phyloP scores from a whole-genome alignment of 2,797 vertebrate genomes.

The Tragelaphus eurycerus region DNA sequence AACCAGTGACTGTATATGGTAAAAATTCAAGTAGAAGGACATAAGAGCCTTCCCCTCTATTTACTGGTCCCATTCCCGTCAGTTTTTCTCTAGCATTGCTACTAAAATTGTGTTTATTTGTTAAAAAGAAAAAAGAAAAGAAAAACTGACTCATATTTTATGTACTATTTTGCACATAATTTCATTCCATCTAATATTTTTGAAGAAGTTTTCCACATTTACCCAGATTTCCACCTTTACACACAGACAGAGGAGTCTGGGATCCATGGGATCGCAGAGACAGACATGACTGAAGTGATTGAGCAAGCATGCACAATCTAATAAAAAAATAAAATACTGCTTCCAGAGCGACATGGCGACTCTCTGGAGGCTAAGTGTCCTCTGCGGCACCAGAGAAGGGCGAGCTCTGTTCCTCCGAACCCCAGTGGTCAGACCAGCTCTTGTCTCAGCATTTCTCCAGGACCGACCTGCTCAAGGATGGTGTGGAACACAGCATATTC shows the following conservation, averaged over 20 bases:
- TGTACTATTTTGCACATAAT: neutral
- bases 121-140: neutral
- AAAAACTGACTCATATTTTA: neutral
- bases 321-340: neutral
- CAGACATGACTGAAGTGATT: neutral
- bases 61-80: neutral
- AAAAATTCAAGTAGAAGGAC: neutral
- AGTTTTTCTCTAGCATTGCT: neutral
- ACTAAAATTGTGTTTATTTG: neutral
- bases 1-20: neutral
- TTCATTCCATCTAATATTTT: neutral
- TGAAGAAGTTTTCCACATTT: neutral
- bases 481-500: no score
- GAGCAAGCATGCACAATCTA: neutral
- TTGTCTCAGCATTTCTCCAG: no score
- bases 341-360: no score
- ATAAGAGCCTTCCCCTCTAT: neutral
- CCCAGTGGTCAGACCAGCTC: no score
- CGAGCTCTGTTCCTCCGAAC: no score
- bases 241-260: neutral
- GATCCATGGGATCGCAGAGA: rapidly evolving
- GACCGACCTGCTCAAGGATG: no score
- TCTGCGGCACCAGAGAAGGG: no score
- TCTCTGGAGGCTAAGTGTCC: no score
- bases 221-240: neutral